Evolutionary conservation across 2,113 vertebrate species (phyloP).

Genomic region (Pituophis catenifer): DNA sequence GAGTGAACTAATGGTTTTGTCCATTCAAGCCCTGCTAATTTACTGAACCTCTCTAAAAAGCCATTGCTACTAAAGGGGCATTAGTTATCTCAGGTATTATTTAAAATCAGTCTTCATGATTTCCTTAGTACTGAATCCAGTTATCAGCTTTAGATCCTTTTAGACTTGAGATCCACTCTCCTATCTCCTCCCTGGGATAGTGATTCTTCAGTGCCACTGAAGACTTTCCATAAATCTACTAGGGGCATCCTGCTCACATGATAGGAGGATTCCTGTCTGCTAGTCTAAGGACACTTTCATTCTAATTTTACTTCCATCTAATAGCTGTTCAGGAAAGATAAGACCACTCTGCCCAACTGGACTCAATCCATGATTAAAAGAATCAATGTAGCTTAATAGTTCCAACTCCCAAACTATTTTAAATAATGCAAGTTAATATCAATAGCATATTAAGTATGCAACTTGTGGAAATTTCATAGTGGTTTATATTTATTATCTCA

Average conservation of each 20-base stretch:
- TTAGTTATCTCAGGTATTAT: background rate
- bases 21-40: background rate
- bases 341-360: background rate
- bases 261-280: background rate
- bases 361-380: background rate
- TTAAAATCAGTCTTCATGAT: background rate
- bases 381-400: background rate
- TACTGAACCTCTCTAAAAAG: background rate
- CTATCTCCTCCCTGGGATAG: background rate
- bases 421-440: background rate
- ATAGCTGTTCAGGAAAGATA: no score
- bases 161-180: background rate
- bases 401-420: background rate
- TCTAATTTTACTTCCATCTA: background rate
- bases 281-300: background rate
- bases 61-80: background rate
- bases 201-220: background rate
- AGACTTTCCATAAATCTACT: background rate
- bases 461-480: background rate
- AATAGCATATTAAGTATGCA: background rate
- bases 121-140: background rate
- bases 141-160: background rate
- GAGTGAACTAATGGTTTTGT: background rate
- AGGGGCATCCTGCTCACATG: background rate
- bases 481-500: background rate